Percentiles rank a stretch among this genome's conserved stretches.
Evolutionary conservation across 2,113 vertebrate species (phyloP).

Genomic region (Oxyura jamaicensis): DNA sequence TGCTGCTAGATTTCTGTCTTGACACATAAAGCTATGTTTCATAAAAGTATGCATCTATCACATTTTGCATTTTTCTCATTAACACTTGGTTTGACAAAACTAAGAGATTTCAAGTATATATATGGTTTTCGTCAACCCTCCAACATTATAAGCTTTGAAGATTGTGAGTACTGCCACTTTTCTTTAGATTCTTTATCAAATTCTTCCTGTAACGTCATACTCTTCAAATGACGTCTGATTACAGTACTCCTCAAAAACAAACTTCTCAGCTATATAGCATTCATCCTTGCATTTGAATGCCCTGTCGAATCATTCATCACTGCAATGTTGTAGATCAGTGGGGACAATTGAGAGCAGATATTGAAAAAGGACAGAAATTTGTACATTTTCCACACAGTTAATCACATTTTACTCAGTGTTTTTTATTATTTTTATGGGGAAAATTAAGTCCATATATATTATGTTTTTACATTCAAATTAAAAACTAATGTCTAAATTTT

Average conservation of each 20-base stretch:
- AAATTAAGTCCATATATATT: neutral
- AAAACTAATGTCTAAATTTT: neutral
- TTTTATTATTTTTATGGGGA: neutral
- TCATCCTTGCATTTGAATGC: neutral
- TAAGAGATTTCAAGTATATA: neutral
- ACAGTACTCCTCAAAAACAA: neutral
- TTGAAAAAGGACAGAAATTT: neutral
- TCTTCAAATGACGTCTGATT: neutral
- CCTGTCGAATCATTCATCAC: neutral
- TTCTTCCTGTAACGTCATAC: neutral
- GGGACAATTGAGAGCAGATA: neutral
- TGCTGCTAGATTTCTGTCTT: neutral
- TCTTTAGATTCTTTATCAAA: neutral
- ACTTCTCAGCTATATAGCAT: neutral
- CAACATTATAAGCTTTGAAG: neutral
- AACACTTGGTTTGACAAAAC: neutral
- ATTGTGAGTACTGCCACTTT: neutral
- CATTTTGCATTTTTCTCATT: neutral
- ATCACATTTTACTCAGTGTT: neutral
- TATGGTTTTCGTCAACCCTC: neutral
- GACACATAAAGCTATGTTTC: neutral
- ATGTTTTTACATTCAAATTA: neutral
- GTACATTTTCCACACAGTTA: neutral
- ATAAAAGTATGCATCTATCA: rapidly evolving
- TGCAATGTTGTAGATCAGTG: rapidly evolving